Conservation (phyloP, 2,113 vertebrate genomes). For the Cynoglossus semilaevis region DNA sequence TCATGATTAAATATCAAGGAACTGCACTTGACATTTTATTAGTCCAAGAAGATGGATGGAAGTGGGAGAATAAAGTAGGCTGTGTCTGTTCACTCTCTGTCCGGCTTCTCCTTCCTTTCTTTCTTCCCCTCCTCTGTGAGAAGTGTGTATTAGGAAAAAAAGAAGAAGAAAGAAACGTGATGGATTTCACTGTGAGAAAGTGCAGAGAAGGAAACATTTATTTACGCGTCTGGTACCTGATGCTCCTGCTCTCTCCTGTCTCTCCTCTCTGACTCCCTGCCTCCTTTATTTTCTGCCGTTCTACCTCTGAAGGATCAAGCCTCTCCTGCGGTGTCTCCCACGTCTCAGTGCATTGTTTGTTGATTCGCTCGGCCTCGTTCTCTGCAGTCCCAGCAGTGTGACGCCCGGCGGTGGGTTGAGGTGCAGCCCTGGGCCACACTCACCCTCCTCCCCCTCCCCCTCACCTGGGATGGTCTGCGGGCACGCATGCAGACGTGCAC, state of each 20-base stretch:
- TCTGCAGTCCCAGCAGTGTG: conserved; percentile 51
- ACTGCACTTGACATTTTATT: conserved; percentile 86
- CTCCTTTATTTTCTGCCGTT: conserved; percentile 30
- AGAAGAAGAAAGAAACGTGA: too few relatives aligned
- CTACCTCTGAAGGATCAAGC: conserved; percentile 68
- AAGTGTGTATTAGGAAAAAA: conserved; percentile 65
- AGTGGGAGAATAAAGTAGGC: conserved; percentile 81
- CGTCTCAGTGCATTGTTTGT: conserved; percentile 65
- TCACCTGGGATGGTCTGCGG: conserved; percentile 46
- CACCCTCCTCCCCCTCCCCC: conserved; percentile 20
- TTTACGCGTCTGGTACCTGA: conserved; percentile 64
- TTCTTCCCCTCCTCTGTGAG: conserved; percentile 44
- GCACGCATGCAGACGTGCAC: conserved; percentile 5
- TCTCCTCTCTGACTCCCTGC: conserved; percentile 21
- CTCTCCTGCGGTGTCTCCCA: conserved; percentile 67
- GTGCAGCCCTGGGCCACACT: conserved; percentile 55
- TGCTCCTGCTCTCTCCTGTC: conserved; percentile 43
- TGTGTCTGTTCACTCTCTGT: conserved; percentile 74
- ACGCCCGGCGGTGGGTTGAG: conserved; percentile 38
- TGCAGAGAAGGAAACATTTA: conserved; percentile 44
- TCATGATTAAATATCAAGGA: conserved; percentile 88
- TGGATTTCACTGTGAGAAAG: conserved; percentile 59
- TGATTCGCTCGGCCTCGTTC: conserved; percentile 57
- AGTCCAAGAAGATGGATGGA: conserved; percentile 93
- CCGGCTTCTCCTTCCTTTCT: conserved; percentile 33